Base-by-base conservation (phyloP, 2,113 vertebrate species). In the Mus spicilegus region DNA sequence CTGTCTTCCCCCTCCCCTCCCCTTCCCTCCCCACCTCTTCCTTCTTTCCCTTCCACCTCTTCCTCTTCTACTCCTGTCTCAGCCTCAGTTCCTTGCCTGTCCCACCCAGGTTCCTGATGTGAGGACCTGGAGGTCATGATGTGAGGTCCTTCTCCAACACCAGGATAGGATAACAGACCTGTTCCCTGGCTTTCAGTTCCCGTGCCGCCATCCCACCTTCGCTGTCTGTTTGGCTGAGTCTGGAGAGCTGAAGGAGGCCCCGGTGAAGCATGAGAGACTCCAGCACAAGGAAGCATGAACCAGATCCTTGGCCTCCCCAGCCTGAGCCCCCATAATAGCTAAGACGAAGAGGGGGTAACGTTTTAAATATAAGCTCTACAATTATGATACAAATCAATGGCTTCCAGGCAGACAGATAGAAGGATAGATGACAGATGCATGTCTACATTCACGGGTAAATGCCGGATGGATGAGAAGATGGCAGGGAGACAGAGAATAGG, bases 111-210 rank as follows among this genome's bases (percentile, higher is more conserved):
- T 10, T 2, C 51, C 0, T 42, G 63, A 65, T 65, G 63, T 65
- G 63, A 65, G 63, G 26, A 8, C 63, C 63, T 76, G 1, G 56
- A 63, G 26, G 42, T 30, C 0, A 42, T 39, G 61, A 63, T 63
- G 61, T 63, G 61, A 63, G 26, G 10, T 28, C 63, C 63, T 76
- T 49, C n/a, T 42, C 78, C 49, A 33, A 3, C 39, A 16, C 11
- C 51, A 22, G 86, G 24, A 19, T 0, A 0, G 70, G 49, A 22
- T 0, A 20, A 4, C 3, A 0, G 2, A 3, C 19, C 6, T 1
- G 85, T 76, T 67, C 22, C 78, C 51, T 14, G 70, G 10, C 46
- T 14, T 42, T 39, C 28, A 4, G 1, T 7, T 36, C 58, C 67
- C 72, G 33, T 69, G 11, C 67, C 17, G 20, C n/a, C 10, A 4